These are phyloP conservation scores for Poecilus cupreus DNA, from an alignment of 2,888 invertebrate species.

Conservation along the genomic window DNA sequence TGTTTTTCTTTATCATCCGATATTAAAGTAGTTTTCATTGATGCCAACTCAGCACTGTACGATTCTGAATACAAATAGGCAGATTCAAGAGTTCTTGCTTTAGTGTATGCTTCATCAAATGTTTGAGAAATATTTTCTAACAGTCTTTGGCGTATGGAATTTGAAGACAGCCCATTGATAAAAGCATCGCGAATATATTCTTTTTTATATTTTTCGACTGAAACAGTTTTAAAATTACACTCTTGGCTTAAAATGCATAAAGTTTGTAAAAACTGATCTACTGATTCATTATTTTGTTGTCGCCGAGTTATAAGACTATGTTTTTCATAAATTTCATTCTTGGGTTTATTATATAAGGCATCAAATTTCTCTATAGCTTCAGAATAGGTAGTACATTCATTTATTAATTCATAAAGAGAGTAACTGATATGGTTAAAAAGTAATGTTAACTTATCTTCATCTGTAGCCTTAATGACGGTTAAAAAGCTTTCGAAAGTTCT, in stretches of 20 bases:
- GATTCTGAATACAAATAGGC: background rate
- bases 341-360: background rate
- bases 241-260: background rate
- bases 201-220: background rate
- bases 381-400: background rate
- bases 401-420: background rate
- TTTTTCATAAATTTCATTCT: background rate
- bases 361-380: background rate
- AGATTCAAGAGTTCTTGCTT: slow-evolving; percentile 3
- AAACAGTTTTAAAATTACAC: background rate
- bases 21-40: too few relatives aligned
- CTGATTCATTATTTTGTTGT: background rate
- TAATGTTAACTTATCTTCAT: slow-evolving; percentile 4
- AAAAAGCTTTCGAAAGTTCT: background rate
- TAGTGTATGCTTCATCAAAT: background rate
- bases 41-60: background rate
- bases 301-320: background rate
- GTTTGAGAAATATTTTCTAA: background rate
- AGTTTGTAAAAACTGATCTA: background rate
- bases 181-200: background rate
- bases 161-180: background rate
- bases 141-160: background rate
- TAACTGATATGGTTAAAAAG: background rate
- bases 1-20: too few relatives aligned
- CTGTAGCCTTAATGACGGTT: background rate